phyloP scores from a whole-genome alignment of 2,113 vertebrate genomes.

The Onychorhynchus coronatus region DNA sequence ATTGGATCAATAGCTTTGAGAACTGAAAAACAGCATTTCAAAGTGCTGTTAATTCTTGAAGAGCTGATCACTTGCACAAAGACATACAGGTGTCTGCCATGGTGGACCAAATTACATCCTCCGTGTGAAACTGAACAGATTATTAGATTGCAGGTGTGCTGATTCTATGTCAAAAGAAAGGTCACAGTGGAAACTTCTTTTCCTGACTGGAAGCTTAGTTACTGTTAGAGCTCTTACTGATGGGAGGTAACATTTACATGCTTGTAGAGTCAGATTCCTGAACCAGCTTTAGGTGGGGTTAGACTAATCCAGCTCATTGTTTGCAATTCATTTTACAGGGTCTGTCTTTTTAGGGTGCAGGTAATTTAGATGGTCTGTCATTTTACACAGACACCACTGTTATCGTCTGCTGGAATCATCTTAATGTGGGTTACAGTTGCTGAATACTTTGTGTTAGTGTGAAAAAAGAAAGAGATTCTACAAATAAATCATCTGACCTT shows the following conservation, averaged over 20 bases:
- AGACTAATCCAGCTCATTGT: background rate
- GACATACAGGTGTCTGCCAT: background rate
- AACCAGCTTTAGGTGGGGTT: background rate
- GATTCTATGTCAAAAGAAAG: background rate
- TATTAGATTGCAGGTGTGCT: background rate
- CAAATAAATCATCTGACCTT: background rate
- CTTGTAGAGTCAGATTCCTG: background rate
- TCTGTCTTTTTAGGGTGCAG: background rate
- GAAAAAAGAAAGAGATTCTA: background rate
- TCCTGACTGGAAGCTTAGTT: background rate
- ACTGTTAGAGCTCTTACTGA: background rate
- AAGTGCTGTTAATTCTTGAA: background rate
- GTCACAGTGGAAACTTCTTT: background rate
- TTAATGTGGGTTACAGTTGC: background rate
- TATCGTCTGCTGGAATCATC: background rate
- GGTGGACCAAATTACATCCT: background rate
- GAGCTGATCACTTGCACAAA: background rate
- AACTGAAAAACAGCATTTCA: background rate
- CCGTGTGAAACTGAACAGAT: background rate
- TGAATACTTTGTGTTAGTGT: background rate
- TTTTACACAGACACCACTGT: background rate
- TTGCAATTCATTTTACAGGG: background rate
- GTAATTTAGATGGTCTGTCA: background rate
- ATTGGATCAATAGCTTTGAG: background rate
- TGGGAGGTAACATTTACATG: background rate